Evolutionary conservation across 2,888 invertebrate species (phyloP), one percentile per base, ranked within the genome.

Genomic region (Aethes cnicana): DNA sequence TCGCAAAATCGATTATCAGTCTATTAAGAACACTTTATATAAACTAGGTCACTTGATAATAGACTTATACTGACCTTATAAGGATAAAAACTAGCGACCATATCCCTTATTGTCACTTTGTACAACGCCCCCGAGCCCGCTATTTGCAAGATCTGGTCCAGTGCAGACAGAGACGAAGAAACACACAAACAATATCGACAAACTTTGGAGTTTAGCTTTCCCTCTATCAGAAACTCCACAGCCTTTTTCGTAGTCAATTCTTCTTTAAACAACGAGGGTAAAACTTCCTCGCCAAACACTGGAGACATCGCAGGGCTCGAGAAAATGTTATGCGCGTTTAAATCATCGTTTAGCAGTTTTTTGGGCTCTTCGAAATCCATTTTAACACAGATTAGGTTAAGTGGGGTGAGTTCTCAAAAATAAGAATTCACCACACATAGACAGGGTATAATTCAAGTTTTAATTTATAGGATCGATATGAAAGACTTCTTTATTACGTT

Each of bases 1-100:
- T n/a, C n/a, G n/a, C n/a, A n/a, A n/a, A n/a, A n/a, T n/a, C n/a
- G n/a, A n/a, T n/a, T n/a, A n/a, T n/a, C n/a, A n/a, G n/a, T n/a
- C n/a, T 9, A 17, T 11, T 9, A 23, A 25, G 6, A 8, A 30
- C 18, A 8, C 33, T 30, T 37, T 28, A 36, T 7, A n/a, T 14
- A 37, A 50, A 42, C 17, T 52, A 32, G 50, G 43, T 52, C 44
- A 44, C 30, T 30, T 26, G 18, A 42, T 3, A 32, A 32, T 4
- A 21, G 20, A 36, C 8, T 28, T 21, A 28, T 23, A 56, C 58
- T 58, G 64, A 86, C 88, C 83, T 87, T 76, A 50, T 77, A 75
- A n/a, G 88, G 86, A 66, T 87, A 72, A 53, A 89, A 78, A 60
- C 76, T 76, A 1, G 84, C 81, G 1, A 88, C 67, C 69, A 89